Base-by-base conservation (phyloP, 2,113 vertebrate species). In the Sus scrofa region DNA sequence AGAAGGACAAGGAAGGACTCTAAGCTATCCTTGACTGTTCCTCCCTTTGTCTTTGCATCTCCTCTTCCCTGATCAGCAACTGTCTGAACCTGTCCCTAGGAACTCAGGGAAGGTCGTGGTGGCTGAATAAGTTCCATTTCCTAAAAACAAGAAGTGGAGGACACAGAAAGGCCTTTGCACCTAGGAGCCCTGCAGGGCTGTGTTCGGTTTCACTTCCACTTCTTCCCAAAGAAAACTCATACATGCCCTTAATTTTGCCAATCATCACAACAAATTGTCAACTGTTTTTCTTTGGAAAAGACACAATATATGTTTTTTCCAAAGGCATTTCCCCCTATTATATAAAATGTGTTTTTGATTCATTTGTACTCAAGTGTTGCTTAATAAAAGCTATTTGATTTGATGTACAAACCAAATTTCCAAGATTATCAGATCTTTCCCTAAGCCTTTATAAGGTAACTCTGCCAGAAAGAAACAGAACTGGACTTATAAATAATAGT, bases 351-450 rank as follows among this genome's bases (percentile, higher is more conserved):
- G 4, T 11, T 92, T 95, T 89, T 74, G 18, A 54, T 96, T 97
- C 67, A 62, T 68, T 90, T 95, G 39, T 84, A 52, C 14, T 79
- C 62, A 82, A 73, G 30, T 83, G 44, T 88, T 88, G 44, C 81
- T 94, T 91, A 78, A 84, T 81, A 71, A 95, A 93, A 86, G 10
- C 16, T 24, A 83, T 79, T 92, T 96, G 37, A 86, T 75, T 92
- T 95, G n/a, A 96, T 85, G n/a, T 75, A 54, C 16, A 96, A 75
- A 24, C 54, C 92, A 97, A 89, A 87, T 65, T 90, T 89, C 92
- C 6, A 96, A 95, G 75, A 86, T 89, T 70, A 77, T 88, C 87
- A 58, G 34, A 65, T 92, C 20, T 68, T 78, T 91, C 67, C 63
- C 56, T 37, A 84, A 83, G 3, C 26, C 90, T 94, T 92, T 60